Percentiles rank a stretch among this genome's conserved stretches.
These are phyloP conservation scores for Conchocele bisecta DNA, from an alignment of 2,888 invertebrate genomes.

Conservation along the genomic window DNA sequence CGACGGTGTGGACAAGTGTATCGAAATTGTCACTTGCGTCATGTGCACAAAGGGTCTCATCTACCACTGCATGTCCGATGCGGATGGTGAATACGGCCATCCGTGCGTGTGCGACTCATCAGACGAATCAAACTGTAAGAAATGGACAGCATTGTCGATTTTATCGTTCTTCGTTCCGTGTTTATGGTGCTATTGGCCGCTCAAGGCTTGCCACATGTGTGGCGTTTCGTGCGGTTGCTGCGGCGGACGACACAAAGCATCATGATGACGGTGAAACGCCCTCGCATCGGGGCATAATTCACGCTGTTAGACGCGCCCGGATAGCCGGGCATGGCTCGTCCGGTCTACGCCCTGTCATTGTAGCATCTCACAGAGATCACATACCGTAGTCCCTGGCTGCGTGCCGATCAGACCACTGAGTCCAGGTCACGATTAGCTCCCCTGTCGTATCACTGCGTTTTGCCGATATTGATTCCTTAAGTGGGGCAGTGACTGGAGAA, in stretches of 20 bases:
- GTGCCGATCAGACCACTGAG: no score
- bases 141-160: conserved; percentile 93
- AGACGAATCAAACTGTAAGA: conserved; percentile 84
- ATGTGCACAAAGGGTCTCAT: conserved; percentile 94
- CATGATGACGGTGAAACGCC: conserved; percentile 37
- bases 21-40: conserved; percentile 92
- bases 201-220: conserved; percentile 92
- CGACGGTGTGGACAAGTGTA: conserved; percentile 90
- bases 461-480: no score
- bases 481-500: no score
- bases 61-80: conserved; percentile 96
- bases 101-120: conserved; percentile 90
- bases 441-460: no score
- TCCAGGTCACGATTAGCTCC: no score
- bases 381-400: no score
- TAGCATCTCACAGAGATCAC: no score
- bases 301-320: no score
- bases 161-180: conserved; percentile 95
- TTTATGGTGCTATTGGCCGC: conserved; percentile 95
- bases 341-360: no score
- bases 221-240: conserved; percentile 91
- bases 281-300: conserved; percentile 1
- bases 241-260: conserved; percentile 89
- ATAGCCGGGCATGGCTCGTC: no score
- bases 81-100: conserved; percentile 90